These are phyloP conservation scores for Troides oblongomaculatus DNA, from an alignment of 2,888 invertebrate genomes.

Conservation along the genomic window DNA sequence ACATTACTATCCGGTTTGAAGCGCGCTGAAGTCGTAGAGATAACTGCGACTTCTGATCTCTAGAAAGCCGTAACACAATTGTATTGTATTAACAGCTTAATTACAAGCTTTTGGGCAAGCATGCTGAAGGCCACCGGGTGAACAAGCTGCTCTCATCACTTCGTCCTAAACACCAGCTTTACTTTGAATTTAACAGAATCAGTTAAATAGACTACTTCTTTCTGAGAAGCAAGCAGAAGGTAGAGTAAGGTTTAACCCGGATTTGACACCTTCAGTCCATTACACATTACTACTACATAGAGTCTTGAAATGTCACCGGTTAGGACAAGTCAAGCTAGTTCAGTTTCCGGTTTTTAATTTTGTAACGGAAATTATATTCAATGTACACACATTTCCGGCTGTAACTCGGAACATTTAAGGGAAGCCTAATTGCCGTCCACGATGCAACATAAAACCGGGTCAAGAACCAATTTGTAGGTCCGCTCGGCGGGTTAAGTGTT, in stretches of 20 bases:
- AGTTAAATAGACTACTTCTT: neutral
- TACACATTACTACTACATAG: neutral
- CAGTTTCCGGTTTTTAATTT: neutral
- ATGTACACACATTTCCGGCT: neutral
- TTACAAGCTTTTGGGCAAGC: too few relatives aligned
- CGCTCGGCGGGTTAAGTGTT: conserved; percentile 44
- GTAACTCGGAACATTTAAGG: conserved; percentile 3
- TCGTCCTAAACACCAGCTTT: too few relatives aligned
- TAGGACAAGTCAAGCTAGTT: neutral
- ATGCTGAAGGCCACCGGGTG: too few relatives aligned
- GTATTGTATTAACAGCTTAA: too few relatives aligned
- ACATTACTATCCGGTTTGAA: neutral
- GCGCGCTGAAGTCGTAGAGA: neutral
- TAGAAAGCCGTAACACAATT: neutral
- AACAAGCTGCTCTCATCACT: too few relatives aligned
- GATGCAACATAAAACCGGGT: conserved; percentile 16
- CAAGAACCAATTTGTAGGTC: conserved; percentile 21
- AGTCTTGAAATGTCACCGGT: neutral
- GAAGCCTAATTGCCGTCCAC: conserved; percentile 13
- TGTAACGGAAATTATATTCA: neutral
- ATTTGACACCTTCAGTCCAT: neutral
- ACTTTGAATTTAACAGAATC: too few relatives aligned
- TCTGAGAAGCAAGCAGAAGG: neutral
- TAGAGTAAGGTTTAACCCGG: neutral
- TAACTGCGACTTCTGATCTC: neutral